Percentiles rank a stretch among this genome's conserved stretches.
Conservation (phyloP, 1,140 invertebrate genomes). For the Fopius arisanus region DNA sequence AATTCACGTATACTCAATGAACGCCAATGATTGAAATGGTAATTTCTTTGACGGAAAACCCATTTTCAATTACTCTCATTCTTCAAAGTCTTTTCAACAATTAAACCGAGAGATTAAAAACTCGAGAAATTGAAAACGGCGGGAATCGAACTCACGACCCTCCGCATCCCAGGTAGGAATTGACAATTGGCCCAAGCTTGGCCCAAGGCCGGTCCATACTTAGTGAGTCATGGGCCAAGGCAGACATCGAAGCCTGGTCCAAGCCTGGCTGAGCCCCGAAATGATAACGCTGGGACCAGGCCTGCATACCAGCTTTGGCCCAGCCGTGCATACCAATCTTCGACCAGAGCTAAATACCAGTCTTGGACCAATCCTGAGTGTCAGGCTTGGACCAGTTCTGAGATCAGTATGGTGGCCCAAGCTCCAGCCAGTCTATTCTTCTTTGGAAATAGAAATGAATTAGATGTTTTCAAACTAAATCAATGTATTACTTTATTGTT, state of each 20-base stretch:
- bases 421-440: background rate
- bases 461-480: too few relatives aligned
- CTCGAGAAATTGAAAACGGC: too few relatives aligned
- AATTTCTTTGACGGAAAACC: too few relatives aligned
- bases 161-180: background rate
- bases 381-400: background rate
- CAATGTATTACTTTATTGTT: too few relatives aligned
- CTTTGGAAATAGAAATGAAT: too few relatives aligned
- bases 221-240: background rate
- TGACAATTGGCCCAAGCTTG: background rate
- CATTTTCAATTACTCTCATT: too few relatives aligned
- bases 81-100: too few relatives aligned
- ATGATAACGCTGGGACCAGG: background rate
- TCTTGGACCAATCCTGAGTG: background rate
- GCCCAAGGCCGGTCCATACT: background rate
- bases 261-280: background rate
- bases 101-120: too few relatives aligned
- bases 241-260: background rate
- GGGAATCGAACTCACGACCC: too few relatives aligned
- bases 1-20: too few relatives aligned
- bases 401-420: background rate
- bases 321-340: background rate
- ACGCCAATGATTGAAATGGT: too few relatives aligned
- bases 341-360: background rate
- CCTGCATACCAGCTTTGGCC: background rate